phyloP scores from a whole-genome alignment of 2,113 vertebrate genomes.

The Chunga burmeisteri region DNA sequence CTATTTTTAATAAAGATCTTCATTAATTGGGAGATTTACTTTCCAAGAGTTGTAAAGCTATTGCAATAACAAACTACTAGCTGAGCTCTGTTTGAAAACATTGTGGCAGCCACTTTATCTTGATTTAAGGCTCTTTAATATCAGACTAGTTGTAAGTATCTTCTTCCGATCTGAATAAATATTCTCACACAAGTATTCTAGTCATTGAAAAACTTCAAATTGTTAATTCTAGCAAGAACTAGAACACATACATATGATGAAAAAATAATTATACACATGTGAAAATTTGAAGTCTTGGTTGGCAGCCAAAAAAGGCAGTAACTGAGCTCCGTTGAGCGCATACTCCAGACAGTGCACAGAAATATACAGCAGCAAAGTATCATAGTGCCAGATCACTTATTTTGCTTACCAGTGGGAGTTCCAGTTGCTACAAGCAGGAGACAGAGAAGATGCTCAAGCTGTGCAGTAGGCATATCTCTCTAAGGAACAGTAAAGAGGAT shows the following conservation, averaged over 20 bases:
- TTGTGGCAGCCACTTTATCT: neutral
- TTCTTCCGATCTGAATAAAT: neutral
- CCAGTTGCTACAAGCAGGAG: neutral
- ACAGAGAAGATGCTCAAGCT: neutral
- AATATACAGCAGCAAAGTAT: neutral
- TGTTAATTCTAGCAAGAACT: neutral
- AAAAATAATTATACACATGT: neutral
- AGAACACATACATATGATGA: neutral
- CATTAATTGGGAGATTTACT: neutral
- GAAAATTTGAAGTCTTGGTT: neutral
- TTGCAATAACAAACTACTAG: neutral
- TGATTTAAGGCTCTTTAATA: neutral
- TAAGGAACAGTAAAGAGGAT: neutral
- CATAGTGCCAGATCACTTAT: neutral
- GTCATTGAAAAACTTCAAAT: neutral
- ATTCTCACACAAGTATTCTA: neutral
- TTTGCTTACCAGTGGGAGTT: neutral
- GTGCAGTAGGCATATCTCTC: neutral
- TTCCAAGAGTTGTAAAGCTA: neutral
- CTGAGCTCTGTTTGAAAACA: neutral
- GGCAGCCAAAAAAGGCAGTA: neutral
- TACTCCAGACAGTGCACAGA: neutral
- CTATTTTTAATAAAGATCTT: neutral
- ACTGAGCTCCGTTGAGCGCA: neutral
- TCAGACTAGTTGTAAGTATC: neutral